A percentile compares a stretch with the other conserved stretches of the same genome.
Conservation (phyloP, 2,888 invertebrate genomes). For the Thecocarcelia acutangulata region DNA sequence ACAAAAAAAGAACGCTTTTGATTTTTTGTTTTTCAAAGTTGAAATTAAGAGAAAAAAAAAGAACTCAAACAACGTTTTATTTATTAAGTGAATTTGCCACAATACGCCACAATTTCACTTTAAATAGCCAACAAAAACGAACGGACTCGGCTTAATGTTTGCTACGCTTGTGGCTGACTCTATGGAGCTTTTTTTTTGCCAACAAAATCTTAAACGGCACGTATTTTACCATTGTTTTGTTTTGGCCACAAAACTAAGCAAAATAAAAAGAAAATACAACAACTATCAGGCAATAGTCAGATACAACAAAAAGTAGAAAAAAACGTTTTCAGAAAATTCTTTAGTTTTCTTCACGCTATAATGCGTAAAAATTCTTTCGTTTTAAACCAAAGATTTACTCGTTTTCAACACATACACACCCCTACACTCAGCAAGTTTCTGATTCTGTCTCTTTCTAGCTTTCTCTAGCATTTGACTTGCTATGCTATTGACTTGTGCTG, state of each 20-base stretch:
- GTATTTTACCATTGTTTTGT: conserved; percentile 12
- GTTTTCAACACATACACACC: background rate
- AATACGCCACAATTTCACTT: conserved; percentile 55
- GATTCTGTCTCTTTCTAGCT: background rate
- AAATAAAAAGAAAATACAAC: conserved; percentile 21
- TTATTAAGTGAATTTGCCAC: conserved; percentile 47
- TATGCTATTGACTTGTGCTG: conserved; percentile 20
- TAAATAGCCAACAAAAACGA: conserved; percentile 8
- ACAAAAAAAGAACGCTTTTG: conserved; percentile 36
- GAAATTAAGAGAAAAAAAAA: conserved; percentile 25
- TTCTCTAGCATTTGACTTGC: background rate
- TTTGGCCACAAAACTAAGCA: conserved; percentile 13
- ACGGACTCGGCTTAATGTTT: conserved; percentile 27
- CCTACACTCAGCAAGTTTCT: background rate
- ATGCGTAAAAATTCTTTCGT: conserved; percentile 15
- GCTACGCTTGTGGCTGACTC: background rate
- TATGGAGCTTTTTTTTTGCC: background rate
- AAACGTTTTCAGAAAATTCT: conserved; percentile 14
- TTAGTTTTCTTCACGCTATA: conserved; percentile 12
- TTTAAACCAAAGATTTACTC: background rate
- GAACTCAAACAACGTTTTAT: conserved; percentile 17
- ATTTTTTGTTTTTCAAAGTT: conserved; percentile 30
- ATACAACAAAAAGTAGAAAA: background rate
- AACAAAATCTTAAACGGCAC: background rate
- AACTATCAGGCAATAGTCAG: conserved; percentile 33